These are phyloP conservation scores for Petrolisthes cinctipes DNA, from an alignment of 2,888 invertebrate species.

Conservation along the genomic window DNA sequence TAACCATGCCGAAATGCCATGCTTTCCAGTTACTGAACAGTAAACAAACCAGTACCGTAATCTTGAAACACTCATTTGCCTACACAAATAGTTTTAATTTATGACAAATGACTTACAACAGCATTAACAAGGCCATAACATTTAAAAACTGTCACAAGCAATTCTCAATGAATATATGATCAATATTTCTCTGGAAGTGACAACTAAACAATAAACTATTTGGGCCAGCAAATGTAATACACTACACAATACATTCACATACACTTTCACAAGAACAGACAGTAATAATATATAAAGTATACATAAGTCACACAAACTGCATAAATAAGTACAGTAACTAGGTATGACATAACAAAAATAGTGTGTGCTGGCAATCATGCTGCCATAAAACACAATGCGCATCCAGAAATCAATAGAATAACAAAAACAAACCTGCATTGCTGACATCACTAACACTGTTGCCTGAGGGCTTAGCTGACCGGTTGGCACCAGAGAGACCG, in stretches of 20 bases:
- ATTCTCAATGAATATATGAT: too few relatives aligned
- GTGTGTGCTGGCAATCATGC: not conserved
- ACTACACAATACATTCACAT: not conserved
- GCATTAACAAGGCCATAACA: too few relatives aligned
- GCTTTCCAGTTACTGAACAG: too few relatives aligned
- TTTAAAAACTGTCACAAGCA: too few relatives aligned
- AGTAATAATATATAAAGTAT: not conserved
- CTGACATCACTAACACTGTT: slow-evolving; percentile 67
- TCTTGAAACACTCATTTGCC: too few relatives aligned
- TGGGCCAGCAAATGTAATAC: not conserved
- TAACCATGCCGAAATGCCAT: too few relatives aligned
- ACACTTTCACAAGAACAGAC: not conserved
- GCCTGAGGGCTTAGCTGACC: slow-evolving; percentile 51
- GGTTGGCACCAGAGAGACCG: slow-evolving; percentile 47
- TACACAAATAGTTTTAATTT: too few relatives aligned
- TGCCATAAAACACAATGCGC: not conserved
- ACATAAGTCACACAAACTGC: not conserved
- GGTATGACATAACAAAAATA: not conserved
- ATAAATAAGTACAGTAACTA: not conserved
- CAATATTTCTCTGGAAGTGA: too few relatives aligned
- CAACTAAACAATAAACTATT: too few relatives aligned
- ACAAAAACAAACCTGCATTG: slow-evolving; percentile 64
- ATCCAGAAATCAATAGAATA: not conserved
- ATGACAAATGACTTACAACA: too few relatives aligned
- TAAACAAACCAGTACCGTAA: too few relatives aligned